Percentiles rank a stretch among this genome's conserved stretches.
These are phyloP conservation scores for Cryptus viduatorius DNA, from an alignment of 2,888 invertebrate genomes.

Conservation along the genomic window DNA sequence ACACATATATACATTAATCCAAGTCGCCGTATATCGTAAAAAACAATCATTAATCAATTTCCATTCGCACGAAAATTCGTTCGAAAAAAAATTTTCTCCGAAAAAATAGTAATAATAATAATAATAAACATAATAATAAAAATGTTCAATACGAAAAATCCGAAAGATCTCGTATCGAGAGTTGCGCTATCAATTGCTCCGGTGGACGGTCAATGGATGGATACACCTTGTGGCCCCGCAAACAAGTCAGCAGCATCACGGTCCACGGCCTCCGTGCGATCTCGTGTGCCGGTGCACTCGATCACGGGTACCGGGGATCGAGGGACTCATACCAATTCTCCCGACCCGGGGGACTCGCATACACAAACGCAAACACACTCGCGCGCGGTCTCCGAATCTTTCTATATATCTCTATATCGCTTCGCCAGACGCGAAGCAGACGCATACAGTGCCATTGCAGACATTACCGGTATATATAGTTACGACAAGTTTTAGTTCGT, in stretches of 20 bases:
- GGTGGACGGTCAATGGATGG: background rate
- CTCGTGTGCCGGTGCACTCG: constrained; percentile 54
- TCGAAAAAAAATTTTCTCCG: no score
- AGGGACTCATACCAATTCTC: constrained; percentile 35
- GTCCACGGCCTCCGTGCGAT: constrained; percentile 17
- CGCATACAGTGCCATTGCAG: constrained; percentile 42
- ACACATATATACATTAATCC: no score
- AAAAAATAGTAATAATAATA: background rate
- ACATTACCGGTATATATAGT: constrained; percentile 20
- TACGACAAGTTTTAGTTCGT: background rate
- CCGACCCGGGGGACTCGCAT: constrained; percentile 9
- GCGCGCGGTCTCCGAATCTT: constrained; percentile 7
- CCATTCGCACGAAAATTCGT: no score
- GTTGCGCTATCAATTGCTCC: background rate
- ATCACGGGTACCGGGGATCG: constrained; percentile 48
- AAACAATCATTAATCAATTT: no score
- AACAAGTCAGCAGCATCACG: constrained; percentile 1
- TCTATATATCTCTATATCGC: constrained; percentile 33
- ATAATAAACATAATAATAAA: background rate
- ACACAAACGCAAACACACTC: constrained; percentile 2
- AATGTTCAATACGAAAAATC: background rate
- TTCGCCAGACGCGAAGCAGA: constrained; percentile 48
- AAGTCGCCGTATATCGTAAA: no score
- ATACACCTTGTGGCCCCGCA: constrained; percentile 1
- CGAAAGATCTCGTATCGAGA: background rate